These are phyloP conservation scores for Lateolabrax maculatus DNA, from an alignment of 2,797 vertebrate genomes.

Conservation along the genomic window DNA sequence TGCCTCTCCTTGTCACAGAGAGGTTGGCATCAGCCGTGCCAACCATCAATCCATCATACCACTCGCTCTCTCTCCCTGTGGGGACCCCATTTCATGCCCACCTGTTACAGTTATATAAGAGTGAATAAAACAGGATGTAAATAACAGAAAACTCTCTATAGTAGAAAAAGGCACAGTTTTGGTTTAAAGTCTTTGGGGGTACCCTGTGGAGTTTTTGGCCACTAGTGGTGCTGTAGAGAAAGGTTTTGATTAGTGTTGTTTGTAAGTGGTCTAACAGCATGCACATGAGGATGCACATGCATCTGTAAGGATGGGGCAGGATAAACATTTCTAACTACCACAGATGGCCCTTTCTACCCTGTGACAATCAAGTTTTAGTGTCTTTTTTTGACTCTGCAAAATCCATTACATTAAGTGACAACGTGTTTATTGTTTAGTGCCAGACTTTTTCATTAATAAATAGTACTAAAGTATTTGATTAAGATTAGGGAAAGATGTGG, in stretches of 20 bases:
- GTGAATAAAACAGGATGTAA: conserved; percentile 22
- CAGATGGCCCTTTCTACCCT: neutral
- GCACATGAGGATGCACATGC: neutral
- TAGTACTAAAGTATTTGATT: neutral
- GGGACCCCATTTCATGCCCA: conserved; percentile 60
- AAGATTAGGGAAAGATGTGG: neutral
- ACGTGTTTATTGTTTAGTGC: neutral
- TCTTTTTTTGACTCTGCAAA: neutral
- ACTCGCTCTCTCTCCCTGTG: conserved; percentile 22
- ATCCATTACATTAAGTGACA: neutral
- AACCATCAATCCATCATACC: conserved; percentile 76
- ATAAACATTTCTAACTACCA: neutral
- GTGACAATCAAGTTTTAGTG: neutral
- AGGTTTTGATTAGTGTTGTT: neutral
- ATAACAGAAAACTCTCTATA: conserved; percentile 7
- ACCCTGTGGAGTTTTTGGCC: neutral
- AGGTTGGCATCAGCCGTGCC: conserved; percentile 69
- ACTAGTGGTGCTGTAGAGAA: neutral
- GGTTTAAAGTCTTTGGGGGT: neutral
- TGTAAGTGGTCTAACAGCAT: neutral
- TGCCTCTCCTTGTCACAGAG: conserved; percentile 75
- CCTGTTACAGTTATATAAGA: conserved; percentile 71
- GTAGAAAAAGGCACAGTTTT: neutral
- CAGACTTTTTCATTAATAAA: neutral
- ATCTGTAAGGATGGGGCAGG: neutral